Evolutionary conservation across 2,797 vertebrate species (phyloP).

Genomic region (Varecia variegata): DNA sequence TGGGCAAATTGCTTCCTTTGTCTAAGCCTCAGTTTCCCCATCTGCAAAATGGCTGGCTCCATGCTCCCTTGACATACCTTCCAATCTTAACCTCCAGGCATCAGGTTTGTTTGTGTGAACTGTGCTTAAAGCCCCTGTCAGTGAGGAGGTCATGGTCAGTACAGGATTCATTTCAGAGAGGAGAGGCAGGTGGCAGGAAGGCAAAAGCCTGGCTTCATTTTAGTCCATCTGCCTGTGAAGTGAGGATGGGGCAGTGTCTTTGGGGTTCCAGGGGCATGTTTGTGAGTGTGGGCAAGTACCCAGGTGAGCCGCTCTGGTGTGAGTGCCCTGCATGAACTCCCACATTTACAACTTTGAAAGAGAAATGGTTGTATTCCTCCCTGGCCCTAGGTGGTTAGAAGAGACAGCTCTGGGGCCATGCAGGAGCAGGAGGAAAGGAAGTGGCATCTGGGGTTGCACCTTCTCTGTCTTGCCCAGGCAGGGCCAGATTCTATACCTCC

Average conservation of each 20-base stretch:
- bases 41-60: not conserved
- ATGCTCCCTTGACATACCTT: not conserved
- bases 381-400: not conserved
- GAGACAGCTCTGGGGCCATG: not conserved
- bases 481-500: not conserved
- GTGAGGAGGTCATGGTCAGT: not conserved
- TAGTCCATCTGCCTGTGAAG: not conserved
- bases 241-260: not conserved
- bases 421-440: not conserved
- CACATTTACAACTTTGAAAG: not conserved
- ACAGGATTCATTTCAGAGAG: constrained; percentile 33
- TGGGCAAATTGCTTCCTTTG: not conserved
- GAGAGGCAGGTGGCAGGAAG: not conserved
- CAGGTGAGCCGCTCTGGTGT: not conserved
- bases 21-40: constrained; percentile 29
- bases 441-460: not conserved
- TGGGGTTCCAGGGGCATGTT: not conserved
- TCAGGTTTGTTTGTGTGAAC: not conserved
- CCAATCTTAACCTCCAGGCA: not conserved
- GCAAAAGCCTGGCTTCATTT: not conserved
- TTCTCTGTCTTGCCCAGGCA: not conserved
- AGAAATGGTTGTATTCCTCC: not conserved
- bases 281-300: not conserved
- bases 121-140: not conserved
- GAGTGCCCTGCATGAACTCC: not conserved